Evolutionary conservation across 2,888 invertebrate genomes (phyloP), one percentile per base, ranked within the genome.

Genomic region (Aleiodes leptofemur): DNA sequence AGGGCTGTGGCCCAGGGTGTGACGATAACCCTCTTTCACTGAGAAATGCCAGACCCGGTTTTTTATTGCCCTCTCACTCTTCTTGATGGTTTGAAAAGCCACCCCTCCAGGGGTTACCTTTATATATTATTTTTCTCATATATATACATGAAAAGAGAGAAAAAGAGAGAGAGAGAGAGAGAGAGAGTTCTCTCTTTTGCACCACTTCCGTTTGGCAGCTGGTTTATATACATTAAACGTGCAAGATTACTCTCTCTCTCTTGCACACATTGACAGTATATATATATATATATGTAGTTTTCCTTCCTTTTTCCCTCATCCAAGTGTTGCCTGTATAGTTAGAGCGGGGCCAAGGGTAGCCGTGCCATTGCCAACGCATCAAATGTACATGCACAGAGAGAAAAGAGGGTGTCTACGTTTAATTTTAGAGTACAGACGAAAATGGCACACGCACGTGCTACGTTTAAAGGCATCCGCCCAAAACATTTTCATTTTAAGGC

Each of bases 181-280:
- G 34, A 3, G 1, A 3, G 34, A 34, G 34, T 85, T 81, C 68
- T 53, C 51, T 50, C 84, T 82, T 81, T 76, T 78, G 77, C 79
- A 9, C 78, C 79, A 85, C 86, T 88, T 88, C 88, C 88, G 86
- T 86, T 83, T 82, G 86, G 83, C 87, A 87, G 87, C 87, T 87
- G 87, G 83, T 82, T 73, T 73, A 75, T 69, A 73, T 61, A 68
- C 66, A 50, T 23, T 14, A 53, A 23, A 66, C 43, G 61, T 43
- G 61, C n/a, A 59, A 61, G 38, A 38, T 16, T 14, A 16, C 43
- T 64, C 23, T 48, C 43, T 64, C 23, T 48, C 43, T 64, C 48
- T 48, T 23, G 4, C 64, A 9, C 64, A 38, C 14, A 34, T 43
- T 43, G 43, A 43, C 7, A 34, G 3, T 23, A 48, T 23, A 43